Conservation (phyloP, 2,113 vertebrate genomes). For the Prochilodus magdalenae region DNA sequence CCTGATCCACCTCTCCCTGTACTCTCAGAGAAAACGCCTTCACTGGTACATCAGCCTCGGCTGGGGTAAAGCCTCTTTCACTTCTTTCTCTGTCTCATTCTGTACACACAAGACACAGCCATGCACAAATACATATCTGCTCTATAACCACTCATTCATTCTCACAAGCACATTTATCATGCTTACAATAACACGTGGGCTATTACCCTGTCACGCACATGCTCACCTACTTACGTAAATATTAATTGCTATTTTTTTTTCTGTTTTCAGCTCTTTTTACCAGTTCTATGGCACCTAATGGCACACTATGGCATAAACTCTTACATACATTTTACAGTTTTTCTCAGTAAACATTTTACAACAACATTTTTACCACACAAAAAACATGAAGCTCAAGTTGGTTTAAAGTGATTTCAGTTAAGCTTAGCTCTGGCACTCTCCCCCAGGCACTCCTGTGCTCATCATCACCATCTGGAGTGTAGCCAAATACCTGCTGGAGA, state of each 20-base stretch:
- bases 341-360: conserved; percentile 3
- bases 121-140: neutral
- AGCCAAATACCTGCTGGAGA: conserved; percentile 85
- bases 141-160: neutral
- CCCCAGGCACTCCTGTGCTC: conserved; percentile 80
- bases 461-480: conserved; percentile 84
- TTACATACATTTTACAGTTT: neutral
- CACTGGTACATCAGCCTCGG: conserved; percentile 86
- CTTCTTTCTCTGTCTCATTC: conserved; percentile 3
- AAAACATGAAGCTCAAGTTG: neutral
- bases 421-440: conserved; percentile 27
- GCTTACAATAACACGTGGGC: neutral
- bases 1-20: conserved; percentile 88
- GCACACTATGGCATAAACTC: neutral
- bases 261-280: neutral
- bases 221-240: neutral
- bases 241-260: neutral
- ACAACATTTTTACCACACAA: too few relatives aligned
- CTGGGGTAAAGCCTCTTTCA: conserved; percentile 83
- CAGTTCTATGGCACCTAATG: neutral
- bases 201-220: neutral
- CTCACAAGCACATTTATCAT: neutral
- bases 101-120: neutral
- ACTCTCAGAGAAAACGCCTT: conserved; percentile 86
- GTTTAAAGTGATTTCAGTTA: neutral